phyloP scores from a whole-genome alignment of 2,113 vertebrate species.

The Passerina amoena region DNA sequence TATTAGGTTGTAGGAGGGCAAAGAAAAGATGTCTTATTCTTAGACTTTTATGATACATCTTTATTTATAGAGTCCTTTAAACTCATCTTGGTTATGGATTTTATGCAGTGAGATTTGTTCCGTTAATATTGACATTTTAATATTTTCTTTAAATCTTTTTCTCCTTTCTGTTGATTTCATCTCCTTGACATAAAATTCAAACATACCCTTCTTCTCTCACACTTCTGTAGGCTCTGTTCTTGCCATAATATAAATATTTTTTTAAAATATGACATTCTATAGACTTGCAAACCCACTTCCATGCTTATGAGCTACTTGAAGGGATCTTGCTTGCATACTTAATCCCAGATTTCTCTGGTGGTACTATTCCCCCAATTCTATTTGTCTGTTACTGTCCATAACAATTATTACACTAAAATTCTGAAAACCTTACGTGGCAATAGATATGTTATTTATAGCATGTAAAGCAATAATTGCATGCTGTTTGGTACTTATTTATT shows the following conservation, averaged over 20 bases:
- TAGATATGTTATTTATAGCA: background rate
- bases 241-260: background rate
- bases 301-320: background rate
- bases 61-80: background rate
- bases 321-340: background rate
- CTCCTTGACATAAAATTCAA: background rate
- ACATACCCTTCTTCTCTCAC: background rate
- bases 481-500: background rate
- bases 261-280: background rate
- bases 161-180: background rate
- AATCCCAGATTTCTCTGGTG: background rate
- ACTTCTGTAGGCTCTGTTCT: background rate
- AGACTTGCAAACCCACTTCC: background rate
- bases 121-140: background rate
- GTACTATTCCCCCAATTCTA: background rate
- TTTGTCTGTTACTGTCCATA: background rate
- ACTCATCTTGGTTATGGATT: background rate
- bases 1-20: background rate
- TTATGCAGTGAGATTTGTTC: background rate
- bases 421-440: background rate
- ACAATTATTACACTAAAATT: background rate
- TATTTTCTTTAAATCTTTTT: background rate
- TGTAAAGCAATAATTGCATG: background rate
- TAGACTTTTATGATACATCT: background rate
- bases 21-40: background rate